Base-by-base conservation (phyloP, 2,797 vertebrate genomes). In the Lacerta agilis region DNA sequence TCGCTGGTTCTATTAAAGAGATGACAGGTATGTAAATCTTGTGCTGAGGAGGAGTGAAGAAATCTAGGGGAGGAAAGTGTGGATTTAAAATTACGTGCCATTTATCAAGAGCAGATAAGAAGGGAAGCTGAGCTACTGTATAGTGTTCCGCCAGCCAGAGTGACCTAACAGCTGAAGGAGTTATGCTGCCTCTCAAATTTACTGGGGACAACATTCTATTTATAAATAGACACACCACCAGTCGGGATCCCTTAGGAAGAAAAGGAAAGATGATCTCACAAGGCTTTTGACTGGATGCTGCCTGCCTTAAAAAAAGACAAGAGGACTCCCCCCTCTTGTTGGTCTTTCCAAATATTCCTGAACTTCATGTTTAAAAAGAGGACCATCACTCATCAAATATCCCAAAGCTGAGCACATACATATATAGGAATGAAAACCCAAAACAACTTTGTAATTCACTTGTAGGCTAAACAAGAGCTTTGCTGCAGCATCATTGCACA, bases 141-240 rank as follows among this genome's bases (percentile, higher is more conserved):
- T 8, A 5, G 90, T 79, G 61, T 69, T 86, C 86, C 58, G 79
- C 94, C 93, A 94, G 90, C 90, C 93, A 3, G 94, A 95, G 87
- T 82, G 81, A 86, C 92, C 89, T 71, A 2, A 90, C 93, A 94
- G 91, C 91, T 93, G 91, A 77, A 89, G 79, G 25, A 83, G 66
- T 75, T 38, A 85, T 90, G 41, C 86, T 88, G 85, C 91, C 3
- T 83, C 94, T 94, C 91, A 69, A 88, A 87, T 92, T 90, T 92
- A 95, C 91, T 82, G 67, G 64, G 91, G 92, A 93, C 94, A 94
- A 94, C 85, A 85, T 91, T 94, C 94, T 95, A 94, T 84, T 93
- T 95, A 90, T 91, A 94, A 82, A 15, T 55, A 87, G 85, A 90
- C 23, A 77, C 80, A 61, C 61, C 41, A 85, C 88, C 93, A 87